Conservation (phyloP, 2,797 vertebrate species). For the Peromyscus attwateri region DNA sequence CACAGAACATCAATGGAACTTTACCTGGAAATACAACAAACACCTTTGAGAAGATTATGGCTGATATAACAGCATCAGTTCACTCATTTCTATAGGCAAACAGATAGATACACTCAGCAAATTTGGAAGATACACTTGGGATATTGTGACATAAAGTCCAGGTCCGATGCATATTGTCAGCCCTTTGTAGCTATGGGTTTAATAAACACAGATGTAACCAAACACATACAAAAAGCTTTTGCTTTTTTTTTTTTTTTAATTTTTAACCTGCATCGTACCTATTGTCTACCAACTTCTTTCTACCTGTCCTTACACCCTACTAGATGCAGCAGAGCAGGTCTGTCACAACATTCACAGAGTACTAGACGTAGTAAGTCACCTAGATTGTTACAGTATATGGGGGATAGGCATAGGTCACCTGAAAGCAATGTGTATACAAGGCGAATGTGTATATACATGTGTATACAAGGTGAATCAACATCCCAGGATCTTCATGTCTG, state of each 20-base stretch:
- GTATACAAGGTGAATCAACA: background rate
- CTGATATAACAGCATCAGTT: background rate
- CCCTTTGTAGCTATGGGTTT: background rate
- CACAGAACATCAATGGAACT: background rate
- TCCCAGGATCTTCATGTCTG: too few relatives aligned
- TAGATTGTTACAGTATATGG: background rate
- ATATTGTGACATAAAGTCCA: background rate
- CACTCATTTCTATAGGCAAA: background rate
- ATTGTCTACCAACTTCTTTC: background rate
- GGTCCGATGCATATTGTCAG: background rate
- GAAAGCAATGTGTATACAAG: background rate
- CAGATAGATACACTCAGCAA: background rate
- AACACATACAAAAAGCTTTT: background rate
- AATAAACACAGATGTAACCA: background rate
- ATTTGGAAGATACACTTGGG: background rate
- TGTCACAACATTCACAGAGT: background rate
- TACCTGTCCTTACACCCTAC: background rate
- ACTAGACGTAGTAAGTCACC: background rate
- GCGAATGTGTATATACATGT: too few relatives aligned
- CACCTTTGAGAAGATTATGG: background rate
- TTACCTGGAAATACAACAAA: background rate
- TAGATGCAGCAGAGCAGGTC: background rate
- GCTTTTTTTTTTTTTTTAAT: background rate
- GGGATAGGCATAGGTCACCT: too few relatives aligned
- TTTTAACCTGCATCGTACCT: background rate